Conservation (phyloP, 2,113 vertebrate genomes). For the Lasiurus borealis region DNA sequence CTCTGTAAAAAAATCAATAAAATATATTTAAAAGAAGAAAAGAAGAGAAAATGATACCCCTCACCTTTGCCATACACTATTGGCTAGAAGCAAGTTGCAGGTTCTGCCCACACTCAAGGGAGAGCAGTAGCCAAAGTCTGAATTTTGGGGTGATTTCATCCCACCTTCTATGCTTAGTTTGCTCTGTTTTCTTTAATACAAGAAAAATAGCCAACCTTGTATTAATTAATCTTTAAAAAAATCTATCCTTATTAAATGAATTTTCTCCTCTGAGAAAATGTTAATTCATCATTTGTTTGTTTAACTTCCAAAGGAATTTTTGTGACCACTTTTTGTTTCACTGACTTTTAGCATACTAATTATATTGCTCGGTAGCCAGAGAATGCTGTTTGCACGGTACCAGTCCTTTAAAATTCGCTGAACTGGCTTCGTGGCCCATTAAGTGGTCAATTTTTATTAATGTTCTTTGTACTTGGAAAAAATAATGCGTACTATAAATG, state of each 20-base stretch:
- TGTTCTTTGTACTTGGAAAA: not conserved
- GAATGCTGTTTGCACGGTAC: not conserved
- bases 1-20: too few species aligned
- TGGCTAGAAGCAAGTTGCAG: not conserved
- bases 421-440: not conserved
- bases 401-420: not conserved
- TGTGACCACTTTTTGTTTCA: not conserved
- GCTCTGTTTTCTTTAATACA: not conserved
- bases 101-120: not conserved
- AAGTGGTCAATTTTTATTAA: not conserved
- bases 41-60: not conserved
- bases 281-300: conserved; percentile 15
- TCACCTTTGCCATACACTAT: not conserved
- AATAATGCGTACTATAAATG: not conserved
- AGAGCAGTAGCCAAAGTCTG: rapidly evolving
- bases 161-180: not conserved
- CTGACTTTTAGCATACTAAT: not conserved
- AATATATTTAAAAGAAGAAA: too few species aligned
- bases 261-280: not conserved
- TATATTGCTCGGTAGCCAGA: not conserved
- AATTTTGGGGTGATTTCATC: not conserved
- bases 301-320: conserved; percentile 24
- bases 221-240: conserved; percentile 8
- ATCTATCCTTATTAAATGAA: not conserved
- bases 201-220: not conserved